phyloP scores from a whole-genome alignment of 2,113 vertebrate species.

The Romanogobio albipinnatus region DNA sequence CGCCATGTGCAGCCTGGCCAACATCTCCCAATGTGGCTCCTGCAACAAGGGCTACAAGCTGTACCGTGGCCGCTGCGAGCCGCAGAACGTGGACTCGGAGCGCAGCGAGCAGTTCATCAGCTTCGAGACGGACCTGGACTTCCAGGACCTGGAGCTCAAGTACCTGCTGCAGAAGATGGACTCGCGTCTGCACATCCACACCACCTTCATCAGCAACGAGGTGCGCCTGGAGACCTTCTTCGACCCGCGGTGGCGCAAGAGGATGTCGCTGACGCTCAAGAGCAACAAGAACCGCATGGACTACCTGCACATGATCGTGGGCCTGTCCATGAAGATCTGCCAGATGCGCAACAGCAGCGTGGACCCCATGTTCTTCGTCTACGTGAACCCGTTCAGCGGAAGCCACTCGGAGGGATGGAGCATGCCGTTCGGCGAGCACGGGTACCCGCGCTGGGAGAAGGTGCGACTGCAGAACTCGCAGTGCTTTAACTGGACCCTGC shows the following conservation, averaged over 20 bases:
- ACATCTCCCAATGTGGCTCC: conserved; percentile 97
- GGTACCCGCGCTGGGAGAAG: conserved; percentile 98
- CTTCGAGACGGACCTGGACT: conserved; percentile 98
- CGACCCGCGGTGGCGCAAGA: conserved; percentile 96
- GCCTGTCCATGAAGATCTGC: conserved; percentile 98
- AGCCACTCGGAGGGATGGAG: conserved; percentile 99
- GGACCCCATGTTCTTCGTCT: conserved; percentile 98
- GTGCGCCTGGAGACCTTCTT: conserved; percentile 98
- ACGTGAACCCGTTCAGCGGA: conserved; percentile 96
- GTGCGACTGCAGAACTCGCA: conserved; percentile 93
- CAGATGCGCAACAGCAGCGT: conserved; percentile 98
- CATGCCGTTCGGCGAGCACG: conserved; percentile 97
- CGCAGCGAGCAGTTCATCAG: conserved; percentile 99
- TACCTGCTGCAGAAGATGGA: conserved; percentile 99
- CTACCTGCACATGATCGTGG: conserved; percentile 98
- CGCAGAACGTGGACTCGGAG: conserved; percentile 98
- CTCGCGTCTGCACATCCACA: conserved; percentile 95
- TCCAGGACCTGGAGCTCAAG: conserved; percentile 99
- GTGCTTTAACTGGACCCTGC: conserved; percentile 98
- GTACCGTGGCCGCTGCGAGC: conserved; percentile 95
- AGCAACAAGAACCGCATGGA: conserved; percentile 99
- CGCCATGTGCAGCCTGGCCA: conserved; percentile 99
- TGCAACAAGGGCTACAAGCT: conserved; percentile 99
- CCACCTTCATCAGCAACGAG: conserved; percentile 99
- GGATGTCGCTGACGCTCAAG: conserved; percentile 99